Conservation (phyloP, 30 jellyfish, hydroid and myxozoan species). For the Chrysaora quinquecirrha region DNA sequence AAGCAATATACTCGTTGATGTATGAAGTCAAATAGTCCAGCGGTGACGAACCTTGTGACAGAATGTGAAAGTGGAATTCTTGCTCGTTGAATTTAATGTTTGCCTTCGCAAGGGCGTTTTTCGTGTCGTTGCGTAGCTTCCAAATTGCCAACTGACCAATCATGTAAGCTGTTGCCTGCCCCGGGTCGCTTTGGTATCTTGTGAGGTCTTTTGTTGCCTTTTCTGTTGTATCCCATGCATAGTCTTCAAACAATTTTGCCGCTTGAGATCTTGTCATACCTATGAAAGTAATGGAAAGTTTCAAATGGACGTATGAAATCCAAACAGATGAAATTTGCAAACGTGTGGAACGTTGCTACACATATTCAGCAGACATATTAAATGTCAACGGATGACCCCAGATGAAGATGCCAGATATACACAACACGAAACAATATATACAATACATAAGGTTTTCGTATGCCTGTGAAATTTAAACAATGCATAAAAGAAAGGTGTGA, state of each 20-base stretch:
- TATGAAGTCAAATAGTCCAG: conserved; percentile 69
- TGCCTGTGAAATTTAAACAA: no score
- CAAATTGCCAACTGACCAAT: conserved; percentile 96
- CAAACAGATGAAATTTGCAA: no score
- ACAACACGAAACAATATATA: no score
- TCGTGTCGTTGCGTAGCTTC: conserved; percentile 87
- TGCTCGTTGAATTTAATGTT: conserved; percentile 69
- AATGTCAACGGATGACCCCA: no score
- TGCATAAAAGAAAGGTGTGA: no score
- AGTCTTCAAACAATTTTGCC: conserved; percentile 67
- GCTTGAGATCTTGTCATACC: conserved; percentile 87
- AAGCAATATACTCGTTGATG: conserved; percentile 74
- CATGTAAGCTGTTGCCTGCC: conserved; percentile 99
- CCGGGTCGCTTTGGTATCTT: conserved; percentile 94
- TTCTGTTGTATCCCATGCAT: conserved; percentile 95
- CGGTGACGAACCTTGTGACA: conserved; percentile 97
- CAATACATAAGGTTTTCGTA: no score
- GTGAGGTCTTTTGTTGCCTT: conserved; percentile 88
- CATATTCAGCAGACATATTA: no score
- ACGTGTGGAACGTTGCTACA: no score
- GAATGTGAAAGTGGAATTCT: conserved; percentile 84
- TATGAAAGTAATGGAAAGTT: not conserved
- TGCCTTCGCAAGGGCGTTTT: conserved; percentile 47
- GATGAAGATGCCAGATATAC: no score
- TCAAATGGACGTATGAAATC: no score